A percentile compares a stretch with the other conserved stretches of the same genome.
Evolutionary conservation across 2,888 invertebrate species (phyloP).

Genomic region (Polydrusus cervinus): DNA sequence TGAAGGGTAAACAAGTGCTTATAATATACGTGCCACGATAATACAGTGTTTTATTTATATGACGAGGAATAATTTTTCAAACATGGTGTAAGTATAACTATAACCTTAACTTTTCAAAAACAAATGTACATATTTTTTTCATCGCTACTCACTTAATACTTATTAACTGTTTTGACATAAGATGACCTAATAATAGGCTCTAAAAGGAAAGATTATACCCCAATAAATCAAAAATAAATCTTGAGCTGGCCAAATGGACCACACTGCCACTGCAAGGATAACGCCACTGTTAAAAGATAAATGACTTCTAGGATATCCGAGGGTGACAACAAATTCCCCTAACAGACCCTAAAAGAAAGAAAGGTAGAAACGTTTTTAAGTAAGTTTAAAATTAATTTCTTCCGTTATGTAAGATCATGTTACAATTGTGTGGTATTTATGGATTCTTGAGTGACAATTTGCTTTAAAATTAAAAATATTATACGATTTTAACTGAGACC

Average conservation of each 20-base stretch:
- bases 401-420: slow-evolving; percentile 39
- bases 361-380: slow-evolving; percentile 40
- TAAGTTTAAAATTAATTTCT: slow-evolving; percentile 47
- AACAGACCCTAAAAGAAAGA: slow-evolving; percentile 36
- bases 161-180: neutral
- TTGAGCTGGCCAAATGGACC: slow-evolving; percentile 46
- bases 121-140: too few relatives aligned
- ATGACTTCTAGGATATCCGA: slow-evolving; percentile 35
- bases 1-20: too few relatives aligned
- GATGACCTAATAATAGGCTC: neutral
- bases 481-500: neutral
- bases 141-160: too few relatives aligned
- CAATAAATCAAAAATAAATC: slow-evolving; percentile 21
- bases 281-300: slow-evolving; percentile 51
- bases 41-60: too few relatives aligned
- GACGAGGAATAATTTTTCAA: too few relatives aligned
- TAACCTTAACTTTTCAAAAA: too few relatives aligned
- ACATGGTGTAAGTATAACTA: too few relatives aligned
- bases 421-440: slow-evolving; percentile 20
- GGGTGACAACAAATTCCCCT: slow-evolving; percentile 51
- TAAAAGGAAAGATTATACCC: neutral
- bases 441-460: neutral
- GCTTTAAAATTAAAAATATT: neutral
- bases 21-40: too few relatives aligned
- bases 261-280: slow-evolving; percentile 43